Evolutionary conservation across 2,797 vertebrate genomes (phyloP).

Genomic region (Anabacerthia variegaticeps): DNA sequence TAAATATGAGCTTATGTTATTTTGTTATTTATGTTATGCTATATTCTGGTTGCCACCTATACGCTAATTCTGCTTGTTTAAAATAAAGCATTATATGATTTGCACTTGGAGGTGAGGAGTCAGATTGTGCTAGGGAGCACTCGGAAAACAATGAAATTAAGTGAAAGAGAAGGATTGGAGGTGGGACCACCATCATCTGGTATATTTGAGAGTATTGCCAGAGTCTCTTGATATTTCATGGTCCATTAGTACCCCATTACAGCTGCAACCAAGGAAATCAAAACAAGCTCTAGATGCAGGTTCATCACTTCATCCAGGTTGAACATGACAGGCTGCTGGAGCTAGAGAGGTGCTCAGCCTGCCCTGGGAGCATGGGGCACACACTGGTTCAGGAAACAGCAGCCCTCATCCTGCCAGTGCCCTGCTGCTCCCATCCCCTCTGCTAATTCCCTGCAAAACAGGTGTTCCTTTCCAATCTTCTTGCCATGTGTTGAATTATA

Average conservation of each 20-base stretch:
- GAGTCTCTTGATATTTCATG: not conserved
- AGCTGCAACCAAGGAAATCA: not conserved
- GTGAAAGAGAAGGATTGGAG: not conserved
- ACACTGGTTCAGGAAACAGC: accelerated
- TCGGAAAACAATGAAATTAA: not conserved
- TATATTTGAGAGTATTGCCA: not conserved
- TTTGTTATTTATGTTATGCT: not conserved
- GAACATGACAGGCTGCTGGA: not conserved
- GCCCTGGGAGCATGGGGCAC: accelerated
- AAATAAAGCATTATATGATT: not conserved
- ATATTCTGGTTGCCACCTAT: not conserved
- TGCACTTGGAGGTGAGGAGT: not conserved
- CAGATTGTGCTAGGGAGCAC: not conserved
- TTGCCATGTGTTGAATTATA: not conserved
- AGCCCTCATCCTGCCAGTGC: not conserved
- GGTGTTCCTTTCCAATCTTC: not conserved
- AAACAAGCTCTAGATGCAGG: not conserved
- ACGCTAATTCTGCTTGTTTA: not conserved
- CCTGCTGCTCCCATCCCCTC: not conserved
- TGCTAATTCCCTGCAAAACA: not conserved
- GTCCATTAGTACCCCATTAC: not conserved
- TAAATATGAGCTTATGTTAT: not conserved
- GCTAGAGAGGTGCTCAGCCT: not conserved
- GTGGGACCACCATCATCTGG: not conserved
- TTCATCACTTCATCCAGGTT: not conserved